A percentile compares a stretch with the other conserved stretches of the same genome.
phyloP scores from a whole-genome alignment of 2,797 vertebrate genomes.

The Rhinatrema bivittatum region DNA sequence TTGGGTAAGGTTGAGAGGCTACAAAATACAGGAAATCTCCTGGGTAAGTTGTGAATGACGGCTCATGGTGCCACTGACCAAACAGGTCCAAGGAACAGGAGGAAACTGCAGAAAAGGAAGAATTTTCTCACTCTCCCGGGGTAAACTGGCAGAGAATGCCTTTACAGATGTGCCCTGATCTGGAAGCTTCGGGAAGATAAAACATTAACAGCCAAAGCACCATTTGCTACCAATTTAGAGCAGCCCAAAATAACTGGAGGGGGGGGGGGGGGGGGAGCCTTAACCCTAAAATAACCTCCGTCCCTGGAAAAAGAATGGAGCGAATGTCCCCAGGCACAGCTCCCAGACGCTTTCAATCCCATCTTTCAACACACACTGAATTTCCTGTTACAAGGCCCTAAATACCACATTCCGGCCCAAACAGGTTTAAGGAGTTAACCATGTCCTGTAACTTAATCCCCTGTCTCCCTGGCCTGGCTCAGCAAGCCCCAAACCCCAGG shows the following conservation, averaged over 20 bases:
- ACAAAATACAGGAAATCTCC: too few species aligned
- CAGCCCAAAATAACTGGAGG: conserved; percentile 20
- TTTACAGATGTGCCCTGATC: conserved; percentile 14
- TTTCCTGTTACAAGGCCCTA: conserved; percentile 33
- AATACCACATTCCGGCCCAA: conserved; percentile 29
- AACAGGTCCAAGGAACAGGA: too few species aligned
- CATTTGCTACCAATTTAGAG: conserved; percentile 21
- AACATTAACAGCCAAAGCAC: conserved; percentile 45
- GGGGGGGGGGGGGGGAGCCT: conserved; percentile 1
- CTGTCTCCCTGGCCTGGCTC: background rate
- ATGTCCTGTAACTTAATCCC: conserved; percentile 13
- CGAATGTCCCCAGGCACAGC: conserved; percentile 22
- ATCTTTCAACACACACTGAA: conserved; percentile 35
- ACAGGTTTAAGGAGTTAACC: conserved; percentile 31
- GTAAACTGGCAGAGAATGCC: conserved; percentile 1
- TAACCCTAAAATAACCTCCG: conserved; percentile 22
- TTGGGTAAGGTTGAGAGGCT: too few species aligned
- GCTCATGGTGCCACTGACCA: too few species aligned
- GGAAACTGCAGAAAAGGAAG: too few species aligned
- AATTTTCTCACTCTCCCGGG: too few species aligned
- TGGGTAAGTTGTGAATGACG: too few species aligned
- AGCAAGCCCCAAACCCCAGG: too few species aligned
- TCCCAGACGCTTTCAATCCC: conserved; percentile 31
- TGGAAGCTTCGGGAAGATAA: too few species aligned
- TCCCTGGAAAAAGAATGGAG: too few species aligned